Percentiles rank a stretch among this genome's conserved stretches.
Conservation (phyloP, 2,113 vertebrate genomes). For the Daboia siamensis region DNA sequence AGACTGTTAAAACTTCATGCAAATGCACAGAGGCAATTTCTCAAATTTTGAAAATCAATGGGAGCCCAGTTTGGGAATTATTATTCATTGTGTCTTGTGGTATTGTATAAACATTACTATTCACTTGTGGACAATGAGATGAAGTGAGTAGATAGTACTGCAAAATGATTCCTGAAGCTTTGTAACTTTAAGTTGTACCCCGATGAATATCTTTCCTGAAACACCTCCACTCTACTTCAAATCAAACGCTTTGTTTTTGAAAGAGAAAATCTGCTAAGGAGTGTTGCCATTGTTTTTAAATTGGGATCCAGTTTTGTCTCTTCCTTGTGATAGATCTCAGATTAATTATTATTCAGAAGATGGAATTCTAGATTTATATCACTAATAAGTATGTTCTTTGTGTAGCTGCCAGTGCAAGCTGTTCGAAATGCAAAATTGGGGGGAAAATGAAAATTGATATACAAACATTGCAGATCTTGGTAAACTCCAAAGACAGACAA, state of each 20-base stretch:
- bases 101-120: neutral
- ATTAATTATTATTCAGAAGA: conserved; percentile 60
- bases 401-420: conserved; percentile 47
- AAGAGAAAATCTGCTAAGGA: neutral
- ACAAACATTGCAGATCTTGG: conserved; percentile 42
- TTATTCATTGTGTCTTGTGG: conserved; percentile 1
- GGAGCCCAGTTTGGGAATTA: neutral
- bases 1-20: neutral
- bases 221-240: neutral
- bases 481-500: conserved; percentile 42
- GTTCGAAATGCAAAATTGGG: conserved; percentile 52
- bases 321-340: conserved; percentile 27
- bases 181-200: fast-evolving
- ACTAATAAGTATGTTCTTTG: conserved; percentile 64
- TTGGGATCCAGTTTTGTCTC: conserved; percentile 3
- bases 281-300: neutral
- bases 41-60: neutral
- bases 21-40: neutral
- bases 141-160: neutral
- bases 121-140: neutral
- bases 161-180: conserved; percentile 7
- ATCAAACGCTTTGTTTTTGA: neutral
- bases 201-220: neutral
- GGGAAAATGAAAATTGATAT: conserved; percentile 37
- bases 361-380: conserved; percentile 66